Conservation (phyloP, 2,888 invertebrate genomes). For the Gisinianus flammeolus region DNA sequence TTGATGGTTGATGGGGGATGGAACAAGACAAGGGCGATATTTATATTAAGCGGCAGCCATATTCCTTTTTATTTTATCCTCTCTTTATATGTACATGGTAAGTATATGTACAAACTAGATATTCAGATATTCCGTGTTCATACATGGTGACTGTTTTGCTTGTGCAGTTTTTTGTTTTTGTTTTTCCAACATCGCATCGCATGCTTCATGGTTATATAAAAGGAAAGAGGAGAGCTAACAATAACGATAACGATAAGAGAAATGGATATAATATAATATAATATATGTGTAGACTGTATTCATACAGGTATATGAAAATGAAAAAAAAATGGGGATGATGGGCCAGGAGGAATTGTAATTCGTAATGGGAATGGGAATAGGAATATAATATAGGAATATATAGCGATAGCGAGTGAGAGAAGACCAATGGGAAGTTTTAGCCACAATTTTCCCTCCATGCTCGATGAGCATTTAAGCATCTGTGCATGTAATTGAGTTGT, state of each 20-base stretch:
- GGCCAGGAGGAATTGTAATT: background rate
- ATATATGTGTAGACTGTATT: background rate
- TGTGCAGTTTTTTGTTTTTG: background rate
- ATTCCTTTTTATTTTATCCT: background rate
- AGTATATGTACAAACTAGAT: background rate
- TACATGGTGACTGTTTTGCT: background rate
- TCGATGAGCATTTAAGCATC: constrained; percentile 6
- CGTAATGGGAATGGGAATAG: background rate
- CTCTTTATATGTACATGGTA: background rate
- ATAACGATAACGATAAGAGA: no score
- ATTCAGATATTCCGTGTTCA: background rate
- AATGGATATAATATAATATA: background rate
- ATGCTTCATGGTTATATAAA: background rate
- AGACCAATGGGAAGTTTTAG: constrained; percentile 23
- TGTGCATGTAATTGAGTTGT: constrained; percentile 32
- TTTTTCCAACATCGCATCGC: background rate
- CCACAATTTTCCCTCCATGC: constrained; percentile 25
- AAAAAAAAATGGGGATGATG: no score
- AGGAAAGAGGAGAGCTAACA: no score
- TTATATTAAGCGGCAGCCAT: constrained; percentile 11
- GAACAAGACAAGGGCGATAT: background rate
- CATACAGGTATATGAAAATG: no score
- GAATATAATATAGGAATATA: background rate
- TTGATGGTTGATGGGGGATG: constrained; percentile 11
- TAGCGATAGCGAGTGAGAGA: background rate